These are phyloP conservation scores for Rhynchopsitta pachyrhyncha DNA, from an alignment of 2,113 vertebrate species.

Conservation along the genomic window DNA sequence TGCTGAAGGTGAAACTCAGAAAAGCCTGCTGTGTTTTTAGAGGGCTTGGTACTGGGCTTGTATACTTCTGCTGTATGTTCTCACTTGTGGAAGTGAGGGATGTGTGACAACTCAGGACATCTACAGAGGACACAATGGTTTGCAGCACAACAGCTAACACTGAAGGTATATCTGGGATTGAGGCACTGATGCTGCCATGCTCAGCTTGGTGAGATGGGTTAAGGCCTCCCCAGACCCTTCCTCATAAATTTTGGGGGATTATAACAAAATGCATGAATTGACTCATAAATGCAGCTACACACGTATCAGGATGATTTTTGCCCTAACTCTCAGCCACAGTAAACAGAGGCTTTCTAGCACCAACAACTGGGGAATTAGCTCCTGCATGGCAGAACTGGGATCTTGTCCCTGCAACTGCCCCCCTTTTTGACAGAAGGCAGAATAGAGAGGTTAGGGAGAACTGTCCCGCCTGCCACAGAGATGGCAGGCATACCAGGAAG, in stretches of 20 bases:
- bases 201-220: background rate
- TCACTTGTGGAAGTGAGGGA: background rate
- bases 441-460: background rate
- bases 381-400: background rate
- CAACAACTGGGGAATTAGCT: background rate
- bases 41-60: background rate
- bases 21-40: background rate
- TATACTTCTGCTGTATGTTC: background rate
- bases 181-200: fast-evolving
- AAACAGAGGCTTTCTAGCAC: background rate
- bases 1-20: background rate
- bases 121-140: fast-evolving
- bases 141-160: background rate
- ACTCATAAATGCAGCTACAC: background rate
- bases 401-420: background rate
- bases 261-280: background rate
- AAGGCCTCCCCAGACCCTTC: background rate
- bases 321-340: background rate
- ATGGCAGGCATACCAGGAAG: background rate
- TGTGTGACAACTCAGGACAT: background rate
- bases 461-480: background rate
- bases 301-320: background rate
- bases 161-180: background rate
- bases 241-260: background rate
- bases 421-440: background rate